phyloP scores from a whole-genome alignment of 2,113 vertebrate genomes.

The Cryptomyrus ogoouensis region DNA sequence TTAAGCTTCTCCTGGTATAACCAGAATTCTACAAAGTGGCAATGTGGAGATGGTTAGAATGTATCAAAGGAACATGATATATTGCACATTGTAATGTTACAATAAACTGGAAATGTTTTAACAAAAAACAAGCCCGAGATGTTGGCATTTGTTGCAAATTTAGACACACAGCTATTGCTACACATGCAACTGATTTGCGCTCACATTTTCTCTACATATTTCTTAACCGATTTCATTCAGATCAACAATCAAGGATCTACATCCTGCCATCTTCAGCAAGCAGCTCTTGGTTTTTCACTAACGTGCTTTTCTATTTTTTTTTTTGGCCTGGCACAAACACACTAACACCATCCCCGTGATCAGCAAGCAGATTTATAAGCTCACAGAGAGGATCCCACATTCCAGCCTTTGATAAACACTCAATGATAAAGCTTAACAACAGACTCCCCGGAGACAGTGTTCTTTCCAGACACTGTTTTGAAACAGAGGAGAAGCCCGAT shows the following conservation, averaged over 20 bases:
- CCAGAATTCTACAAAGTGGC: background rate
- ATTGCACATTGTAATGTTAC: background rate
- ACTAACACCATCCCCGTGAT: background rate
- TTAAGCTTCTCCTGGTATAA: background rate
- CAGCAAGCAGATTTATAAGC: background rate
- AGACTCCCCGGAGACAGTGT: background rate
- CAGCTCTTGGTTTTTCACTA: background rate
- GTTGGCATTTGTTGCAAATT: background rate
- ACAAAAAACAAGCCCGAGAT: background rate
- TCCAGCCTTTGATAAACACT: background rate
- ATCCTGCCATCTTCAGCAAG: background rate
- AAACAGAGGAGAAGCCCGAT: background rate
- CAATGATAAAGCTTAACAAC: background rate
- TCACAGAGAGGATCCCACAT: background rate
- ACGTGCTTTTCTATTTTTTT: no score
- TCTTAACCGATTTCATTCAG: background rate
- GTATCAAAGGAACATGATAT: background rate
- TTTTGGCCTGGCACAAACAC: background rate
- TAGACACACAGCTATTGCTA: background rate
- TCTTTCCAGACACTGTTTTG: background rate
- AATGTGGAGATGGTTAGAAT: background rate
- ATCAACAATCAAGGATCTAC: background rate
- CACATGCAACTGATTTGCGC: background rate
- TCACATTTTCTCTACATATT: background rate
- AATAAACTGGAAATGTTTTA: background rate